Conservation (phyloP, 2,888 invertebrate genomes). For the Quadroppia sp. region DNA sequence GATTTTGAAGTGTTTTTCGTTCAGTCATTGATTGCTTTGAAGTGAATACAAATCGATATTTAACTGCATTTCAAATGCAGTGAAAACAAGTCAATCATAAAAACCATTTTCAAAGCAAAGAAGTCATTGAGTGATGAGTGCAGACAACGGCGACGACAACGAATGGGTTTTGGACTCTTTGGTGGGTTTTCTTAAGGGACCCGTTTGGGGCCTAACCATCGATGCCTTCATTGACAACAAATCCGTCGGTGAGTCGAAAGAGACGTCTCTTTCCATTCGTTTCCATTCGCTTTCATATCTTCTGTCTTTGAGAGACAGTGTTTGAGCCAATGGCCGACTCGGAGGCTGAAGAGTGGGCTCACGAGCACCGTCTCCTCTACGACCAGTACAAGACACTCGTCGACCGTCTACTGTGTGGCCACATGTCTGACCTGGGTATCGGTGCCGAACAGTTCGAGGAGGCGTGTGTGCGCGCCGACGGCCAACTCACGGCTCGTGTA, state of each 20-base stretch:
- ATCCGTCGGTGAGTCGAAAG: conserved; percentile 79
- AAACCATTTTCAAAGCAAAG: too few relatives aligned
- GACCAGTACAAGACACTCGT: conserved; percentile 83
- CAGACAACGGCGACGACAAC: conserved; percentile 49
- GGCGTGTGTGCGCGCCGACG: conserved; percentile 59
- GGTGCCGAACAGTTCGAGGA: conserved; percentile 76
- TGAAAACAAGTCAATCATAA: too few relatives aligned
- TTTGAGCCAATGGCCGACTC: conserved; percentile 69
- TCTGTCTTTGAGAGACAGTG: conserved; percentile 59
- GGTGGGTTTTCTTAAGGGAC: conserved; percentile 83
- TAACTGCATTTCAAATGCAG: too few relatives aligned
- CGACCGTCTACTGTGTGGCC: conserved; percentile 80
- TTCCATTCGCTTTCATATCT: conserved; percentile 17
- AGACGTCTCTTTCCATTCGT: too few relatives aligned
- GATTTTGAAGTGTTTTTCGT: too few relatives aligned
- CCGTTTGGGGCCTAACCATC: conserved; percentile 85
- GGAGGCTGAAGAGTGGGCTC: conserved; percentile 51
- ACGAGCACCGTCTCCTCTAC: conserved; percentile 71
- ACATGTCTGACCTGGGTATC: conserved; percentile 87
- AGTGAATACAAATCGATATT: too few relatives aligned
- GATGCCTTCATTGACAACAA: conserved; percentile 88
- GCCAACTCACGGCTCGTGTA: conserved; percentile 36
- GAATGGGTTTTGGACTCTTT: conserved; percentile 85
- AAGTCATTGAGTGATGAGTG: background rate
- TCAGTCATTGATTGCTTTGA: too few relatives aligned